Conservation (phyloP, 1,140 invertebrate genomes). For the Drosophila arawakana region DNA sequence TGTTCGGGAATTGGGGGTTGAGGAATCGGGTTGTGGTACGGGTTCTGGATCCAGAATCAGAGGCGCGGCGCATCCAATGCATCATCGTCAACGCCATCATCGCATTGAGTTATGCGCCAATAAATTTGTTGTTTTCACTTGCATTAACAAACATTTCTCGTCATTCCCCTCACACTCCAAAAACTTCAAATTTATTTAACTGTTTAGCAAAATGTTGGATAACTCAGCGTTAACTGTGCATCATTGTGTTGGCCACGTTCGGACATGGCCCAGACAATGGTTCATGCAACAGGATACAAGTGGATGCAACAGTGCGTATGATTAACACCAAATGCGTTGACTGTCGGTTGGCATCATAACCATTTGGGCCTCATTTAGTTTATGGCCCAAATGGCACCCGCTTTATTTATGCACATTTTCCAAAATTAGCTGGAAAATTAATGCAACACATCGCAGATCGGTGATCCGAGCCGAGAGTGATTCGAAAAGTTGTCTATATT, state of each 20-base stretch:
- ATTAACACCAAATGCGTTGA: conserved; percentile 59
- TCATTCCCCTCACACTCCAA: not conserved
- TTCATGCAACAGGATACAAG: conserved; percentile 29
- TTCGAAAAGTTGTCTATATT: not conserved
- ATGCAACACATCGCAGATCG: conserved; percentile 48
- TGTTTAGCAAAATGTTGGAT: conserved; percentile 30
- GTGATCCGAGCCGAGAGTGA: conserved; percentile 27
- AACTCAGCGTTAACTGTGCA: conserved; percentile 1
- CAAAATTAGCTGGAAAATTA: conserved; percentile 63
- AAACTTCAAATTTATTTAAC: conserved; percentile 24
- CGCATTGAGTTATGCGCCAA: conserved; percentile 72
- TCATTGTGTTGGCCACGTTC: conserved; percentile 2
- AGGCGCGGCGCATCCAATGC: conserved; percentile 37
- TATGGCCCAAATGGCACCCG: conserved; percentile 16
- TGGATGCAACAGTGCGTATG: conserved; percentile 65
- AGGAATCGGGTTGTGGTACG: too few relatives aligned
- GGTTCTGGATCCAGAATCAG: not conserved
- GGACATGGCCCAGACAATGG: not conserved
- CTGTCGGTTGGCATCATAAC: conserved; percentile 44
- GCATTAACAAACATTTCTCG: conserved; percentile 34
- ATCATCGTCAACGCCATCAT: conserved; percentile 64
- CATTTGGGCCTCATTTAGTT: conserved; percentile 27
- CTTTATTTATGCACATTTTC: conserved; percentile 56
- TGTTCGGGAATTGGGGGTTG: not conserved
- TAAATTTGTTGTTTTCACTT: conserved; percentile 66